Conservation (phyloP, 2,113 vertebrate genomes). For the Tetrao urogallus region DNA sequence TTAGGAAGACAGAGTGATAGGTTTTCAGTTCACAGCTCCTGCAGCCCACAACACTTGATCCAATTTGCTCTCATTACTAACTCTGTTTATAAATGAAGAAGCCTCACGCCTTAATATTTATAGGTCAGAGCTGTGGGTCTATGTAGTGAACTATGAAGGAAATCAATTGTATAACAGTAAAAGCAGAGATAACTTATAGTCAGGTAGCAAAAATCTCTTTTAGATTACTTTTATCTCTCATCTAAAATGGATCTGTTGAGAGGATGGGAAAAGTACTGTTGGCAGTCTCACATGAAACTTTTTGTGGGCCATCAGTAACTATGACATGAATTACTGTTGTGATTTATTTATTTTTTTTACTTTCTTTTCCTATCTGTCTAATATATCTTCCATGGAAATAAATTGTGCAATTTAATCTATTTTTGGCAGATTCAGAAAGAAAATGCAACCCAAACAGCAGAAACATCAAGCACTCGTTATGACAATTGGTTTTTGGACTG, state of each 20-base stretch:
- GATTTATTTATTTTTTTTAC: neutral
- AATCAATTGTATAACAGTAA: neutral
- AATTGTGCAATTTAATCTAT: neutral
- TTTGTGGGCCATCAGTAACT: neutral
- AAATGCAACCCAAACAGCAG: neutral
- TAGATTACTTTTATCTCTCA: neutral
- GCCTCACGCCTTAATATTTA: conserved; percentile 14
- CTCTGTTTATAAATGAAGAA: neutral
- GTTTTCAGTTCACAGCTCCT: neutral
- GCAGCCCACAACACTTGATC: conserved; percentile 12
- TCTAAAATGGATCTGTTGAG: neutral
- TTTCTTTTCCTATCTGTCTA: neutral
- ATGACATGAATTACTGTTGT: neutral
- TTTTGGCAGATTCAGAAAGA: neutral
- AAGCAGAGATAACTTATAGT: conserved; percentile 25
- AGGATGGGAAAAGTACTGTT: neutral
- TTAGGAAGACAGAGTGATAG: neutral
- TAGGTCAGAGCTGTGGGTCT: conserved; percentile 22
- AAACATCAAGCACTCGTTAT: fast-evolving
- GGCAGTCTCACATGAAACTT: neutral
- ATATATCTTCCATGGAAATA: neutral
- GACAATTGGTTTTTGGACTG: neutral
- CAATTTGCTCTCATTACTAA: conserved; percentile 25
- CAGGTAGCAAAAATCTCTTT: neutral
- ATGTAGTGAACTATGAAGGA: conserved; percentile 13